phyloP scores from a whole-genome alignment of 2,113 vertebrate genomes.

The Tenrec ecaudatus region DNA sequence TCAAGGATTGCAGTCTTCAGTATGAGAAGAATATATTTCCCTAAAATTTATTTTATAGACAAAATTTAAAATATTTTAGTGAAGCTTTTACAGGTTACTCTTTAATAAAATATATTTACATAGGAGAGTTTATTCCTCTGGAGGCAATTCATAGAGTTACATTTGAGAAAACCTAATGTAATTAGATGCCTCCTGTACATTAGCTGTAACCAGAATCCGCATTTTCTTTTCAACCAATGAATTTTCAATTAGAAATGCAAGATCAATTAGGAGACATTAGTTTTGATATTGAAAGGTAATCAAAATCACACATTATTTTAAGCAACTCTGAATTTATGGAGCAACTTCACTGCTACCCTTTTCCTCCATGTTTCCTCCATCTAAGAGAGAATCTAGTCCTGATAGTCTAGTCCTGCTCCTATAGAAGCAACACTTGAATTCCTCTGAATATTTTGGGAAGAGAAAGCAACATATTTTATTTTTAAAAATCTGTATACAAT shows the following conservation, averaged over 20 bases:
- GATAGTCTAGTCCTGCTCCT: background rate
- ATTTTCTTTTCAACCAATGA: background rate
- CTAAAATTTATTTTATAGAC: background rate
- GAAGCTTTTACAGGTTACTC: no score
- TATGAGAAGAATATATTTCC: background rate
- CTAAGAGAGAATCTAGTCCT: background rate
- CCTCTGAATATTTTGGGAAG: background rate
- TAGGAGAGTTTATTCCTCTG: no score
- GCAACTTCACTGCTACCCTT: no score
- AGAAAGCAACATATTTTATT: background rate
- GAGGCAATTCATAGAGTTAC: background rate
- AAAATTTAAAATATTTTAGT: no score
- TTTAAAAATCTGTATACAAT: background rate
- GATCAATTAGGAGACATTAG: background rate
- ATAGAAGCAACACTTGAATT: background rate
- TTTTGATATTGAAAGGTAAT: background rate
- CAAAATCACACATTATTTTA: background rate
- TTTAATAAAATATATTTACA: no score
- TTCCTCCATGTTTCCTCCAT: background rate
- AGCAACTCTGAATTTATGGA: background rate
- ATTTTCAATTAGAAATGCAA: background rate
- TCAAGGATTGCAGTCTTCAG: no score
- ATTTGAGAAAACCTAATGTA: background rate
- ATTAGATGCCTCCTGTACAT: background rate
- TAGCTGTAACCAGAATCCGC: conserved; percentile 27